Evolutionary conservation across 2,888 invertebrate genomes (phyloP), one percentile per base, ranked within the genome.

Genomic region (Drosophila paranaensis): DNA sequence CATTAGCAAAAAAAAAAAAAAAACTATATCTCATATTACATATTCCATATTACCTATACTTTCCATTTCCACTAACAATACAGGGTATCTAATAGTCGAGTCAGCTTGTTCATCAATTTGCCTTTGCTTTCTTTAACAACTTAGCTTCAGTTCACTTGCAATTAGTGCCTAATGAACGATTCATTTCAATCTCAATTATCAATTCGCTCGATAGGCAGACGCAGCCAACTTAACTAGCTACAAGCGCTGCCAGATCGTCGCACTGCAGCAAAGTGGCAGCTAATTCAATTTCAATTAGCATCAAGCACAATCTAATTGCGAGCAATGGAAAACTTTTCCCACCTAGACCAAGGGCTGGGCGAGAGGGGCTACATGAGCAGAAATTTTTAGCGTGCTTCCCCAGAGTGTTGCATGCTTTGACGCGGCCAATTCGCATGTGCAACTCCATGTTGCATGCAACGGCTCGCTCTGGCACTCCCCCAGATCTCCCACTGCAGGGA

Each of bases 391-490:
- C n/a, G 43, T 46, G 45, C 46, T 45, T 27, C 48, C 35, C 14
- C 30, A 5, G 60, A 60, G 50, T 54, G 77, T 40, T 51, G 66
- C 66, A 54, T 61, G 74, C 50, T 58, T n/a, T 60, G 46, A 56
- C 53, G 64, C 16, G 40, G 71, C 42, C 67, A 48, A 51, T 58
- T 64, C 60, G 60, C 58, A 74, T 60, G 58, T 69, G 69, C 61
- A 74, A 73, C 74, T 64, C 45, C 20, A 43, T 45, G 74, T 68
- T 60, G 74, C 78, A 68, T 68, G 78, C 60, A 48, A 50, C 54
- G 53, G 56, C n/a, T 50, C 35, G 50, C 50, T 20, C 33, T 1
- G 33, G 33, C 50, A 30, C 30, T 27, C 3, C 16, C 30, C 13
- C 40, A n/a, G 27, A 27, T 27, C 39, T 54, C 40, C 43, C 55